These are phyloP conservation scores for Hippocampus comes DNA, from an alignment of 2,113 vertebrate genomes.

Conservation along the genomic window DNA sequence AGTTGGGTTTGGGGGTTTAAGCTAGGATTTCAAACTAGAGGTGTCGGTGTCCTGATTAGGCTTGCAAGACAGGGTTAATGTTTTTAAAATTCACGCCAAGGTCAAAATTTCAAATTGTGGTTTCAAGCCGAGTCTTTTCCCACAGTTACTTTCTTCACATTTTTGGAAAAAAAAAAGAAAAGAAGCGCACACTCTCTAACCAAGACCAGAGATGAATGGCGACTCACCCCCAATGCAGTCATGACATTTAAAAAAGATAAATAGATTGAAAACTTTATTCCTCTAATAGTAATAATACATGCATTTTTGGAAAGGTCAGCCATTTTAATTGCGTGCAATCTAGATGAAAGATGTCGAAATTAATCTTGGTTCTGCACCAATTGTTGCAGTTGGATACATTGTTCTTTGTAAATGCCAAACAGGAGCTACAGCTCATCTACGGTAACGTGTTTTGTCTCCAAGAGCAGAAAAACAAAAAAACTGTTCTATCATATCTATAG, in stretches of 20 bases:
- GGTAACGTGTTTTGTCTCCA: not conserved
- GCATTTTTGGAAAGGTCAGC: conserved; percentile 2
- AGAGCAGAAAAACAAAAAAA: not conserved
- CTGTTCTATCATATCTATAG: not conserved
- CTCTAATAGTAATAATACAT: not conserved
- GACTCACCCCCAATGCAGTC: not conserved
- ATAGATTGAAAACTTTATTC: not conserved
- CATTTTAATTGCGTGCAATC: not conserved
- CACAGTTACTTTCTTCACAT: too few relatives aligned
- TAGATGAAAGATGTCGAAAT: not conserved
- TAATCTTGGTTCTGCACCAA: not conserved
- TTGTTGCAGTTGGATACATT: not conserved
- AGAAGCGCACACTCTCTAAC: not conserved
- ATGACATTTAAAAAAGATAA: not conserved
- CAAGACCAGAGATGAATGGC: not conserved
- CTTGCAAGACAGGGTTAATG: not conserved
- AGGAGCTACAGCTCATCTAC: not conserved
- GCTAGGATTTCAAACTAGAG: not conserved
- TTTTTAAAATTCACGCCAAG: not conserved
- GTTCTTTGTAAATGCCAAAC: not conserved
- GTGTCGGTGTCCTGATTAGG: not conserved
- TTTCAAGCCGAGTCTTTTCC: not conserved
- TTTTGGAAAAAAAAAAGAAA: too few relatives aligned
- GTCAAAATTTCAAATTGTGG: not conserved
- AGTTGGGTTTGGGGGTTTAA: not conserved